Base-by-base conservation (phyloP, 2,113 vertebrate species). In the Seriola dumerili region DNA sequence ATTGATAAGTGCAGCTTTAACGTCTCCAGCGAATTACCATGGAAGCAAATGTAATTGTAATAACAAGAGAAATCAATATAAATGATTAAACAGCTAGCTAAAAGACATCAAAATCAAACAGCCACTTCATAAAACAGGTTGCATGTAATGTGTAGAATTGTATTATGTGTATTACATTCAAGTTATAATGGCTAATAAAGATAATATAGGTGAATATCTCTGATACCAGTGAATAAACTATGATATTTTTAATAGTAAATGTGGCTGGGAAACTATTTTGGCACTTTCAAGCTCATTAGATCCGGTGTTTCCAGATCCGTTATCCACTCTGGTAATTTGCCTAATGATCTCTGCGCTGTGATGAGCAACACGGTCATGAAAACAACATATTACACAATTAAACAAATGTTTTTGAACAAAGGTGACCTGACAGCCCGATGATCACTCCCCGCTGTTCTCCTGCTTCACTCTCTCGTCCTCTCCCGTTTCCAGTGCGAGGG, bases 351-450 rank as follows among this genome's bases (percentile, higher is more conserved):
- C 3, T 40, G 70, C 23, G 57, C 44, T 32, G 54, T 19, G 5
- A 48, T 34, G 69, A 78, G 57, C n/a, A 78, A 63, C 44, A 32
- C 46, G 64, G 66, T n/a, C 66, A 50, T 23, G 12, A 85, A 57
- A 61, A 25, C 62, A 52, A 44, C 77, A 36, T 36, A 57, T 84
- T 42, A 64, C 50, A 79, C 32, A 78, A 76, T 84, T 74, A 75
- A 82, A 84, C 68, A 64, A 78, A 86, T 64, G 85, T 50, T 78
- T 54, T 54, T 63, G 67, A 64, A 63, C 61, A 69, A 73, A 86
- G 76, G 77, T 79, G 85, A 86, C 81, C 85, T 25, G 64, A 67
- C 76, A 70, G 70, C 68, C 36, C 68, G 82, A 83, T 89, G 80
- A 86, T 68, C 61, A 55, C 38, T 46, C 42, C 19, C 9, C 62